Percentiles rank a stretch among this genome's conserved stretches.
These are phyloP conservation scores for Drosophila monieri DNA, from an alignment of 2,888 invertebrate genomes.

Conservation along the genomic window DNA sequence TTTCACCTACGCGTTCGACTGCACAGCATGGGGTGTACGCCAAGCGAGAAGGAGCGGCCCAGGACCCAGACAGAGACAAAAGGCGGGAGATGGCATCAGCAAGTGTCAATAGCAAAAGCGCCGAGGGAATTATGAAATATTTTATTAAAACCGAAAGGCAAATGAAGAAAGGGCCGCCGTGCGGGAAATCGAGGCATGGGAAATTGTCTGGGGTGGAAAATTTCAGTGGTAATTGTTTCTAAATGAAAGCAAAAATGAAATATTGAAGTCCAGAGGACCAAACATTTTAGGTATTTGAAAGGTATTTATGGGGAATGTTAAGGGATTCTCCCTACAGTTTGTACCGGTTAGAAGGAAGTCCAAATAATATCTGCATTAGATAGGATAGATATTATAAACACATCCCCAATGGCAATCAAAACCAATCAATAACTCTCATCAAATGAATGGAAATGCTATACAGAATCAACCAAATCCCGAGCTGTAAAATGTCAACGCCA, in stretches of 20 bases:
- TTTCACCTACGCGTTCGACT: slow-evolving; percentile 71
- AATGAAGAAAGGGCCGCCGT: slow-evolving; percentile 35
- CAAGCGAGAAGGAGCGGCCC: neutral
- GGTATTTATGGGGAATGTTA: neutral
- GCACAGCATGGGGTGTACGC: slow-evolving; percentile 57
- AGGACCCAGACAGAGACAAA: slow-evolving; percentile 19
- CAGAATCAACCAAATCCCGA: neutral
- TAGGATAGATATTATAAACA: neutral
- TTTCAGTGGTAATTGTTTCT: slow-evolving; percentile 34
- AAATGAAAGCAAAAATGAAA: slow-evolving; percentile 29
- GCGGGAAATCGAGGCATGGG: neutral
- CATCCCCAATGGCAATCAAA: slow-evolving; percentile 9
- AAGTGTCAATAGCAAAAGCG: slow-evolving; percentile 78
- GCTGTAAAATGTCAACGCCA: slow-evolving; percentile 34
- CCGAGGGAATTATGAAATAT: slow-evolving; percentile 74
- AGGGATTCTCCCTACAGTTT: neutral
- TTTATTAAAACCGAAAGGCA: slow-evolving; percentile 74
- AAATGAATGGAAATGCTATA: no score
- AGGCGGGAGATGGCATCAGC: slow-evolving; percentile 62
- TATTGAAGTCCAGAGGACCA: neutral
- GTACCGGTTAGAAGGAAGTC: no score
- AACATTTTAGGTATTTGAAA: neutral
- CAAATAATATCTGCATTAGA: no score
- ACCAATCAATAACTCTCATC: slow-evolving; percentile 14
- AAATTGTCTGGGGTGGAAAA: slow-evolving; percentile 30